Percentiles rank a stretch among this genome's conserved stretches.
phyloP scores from a whole-genome alignment of 2,888 invertebrate genomes.

The Sarcophaga carnaria region DNA sequence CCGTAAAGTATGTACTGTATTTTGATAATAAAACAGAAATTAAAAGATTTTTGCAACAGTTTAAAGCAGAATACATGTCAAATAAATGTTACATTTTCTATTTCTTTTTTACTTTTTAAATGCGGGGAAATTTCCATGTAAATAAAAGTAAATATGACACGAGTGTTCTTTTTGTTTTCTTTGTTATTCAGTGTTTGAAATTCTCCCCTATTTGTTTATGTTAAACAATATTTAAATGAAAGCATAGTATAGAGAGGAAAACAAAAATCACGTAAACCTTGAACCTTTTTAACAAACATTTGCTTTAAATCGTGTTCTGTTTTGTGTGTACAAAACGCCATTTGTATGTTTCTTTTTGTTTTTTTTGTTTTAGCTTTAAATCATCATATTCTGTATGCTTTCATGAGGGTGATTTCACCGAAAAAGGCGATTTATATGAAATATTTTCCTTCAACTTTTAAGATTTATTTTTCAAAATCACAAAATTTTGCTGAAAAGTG shows the following conservation, averaged over 20 bases:
- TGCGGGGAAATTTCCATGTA: neutral
- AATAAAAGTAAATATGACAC: neutral
- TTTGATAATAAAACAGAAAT: too few relatives aligned
- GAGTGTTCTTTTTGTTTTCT: neutral
- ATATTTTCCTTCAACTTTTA: too few relatives aligned
- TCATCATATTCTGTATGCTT: neutral
- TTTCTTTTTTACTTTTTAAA: too few relatives aligned
- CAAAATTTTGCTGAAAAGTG: neutral
- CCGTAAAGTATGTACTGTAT: too few relatives aligned
- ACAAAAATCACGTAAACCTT: constrained; percentile 71
- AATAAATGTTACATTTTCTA: too few relatives aligned
- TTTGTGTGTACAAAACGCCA: neutral
- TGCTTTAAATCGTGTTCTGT: constrained; percentile 2
- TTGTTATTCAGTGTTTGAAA: constrained; percentile 2
- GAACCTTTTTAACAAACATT: constrained; percentile 72
- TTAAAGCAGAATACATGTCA: too few relatives aligned
- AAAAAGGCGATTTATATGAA: too few relatives aligned
- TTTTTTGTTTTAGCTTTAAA: neutral
- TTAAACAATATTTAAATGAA: neutral
- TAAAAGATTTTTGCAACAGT: too few relatives aligned
- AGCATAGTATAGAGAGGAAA: neutral
- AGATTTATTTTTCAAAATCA: too few relatives aligned
- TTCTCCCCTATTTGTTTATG: neutral
- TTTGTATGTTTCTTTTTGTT: neutral
- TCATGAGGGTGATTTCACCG: neutral